phyloP scores from a whole-genome alignment of 1,140 invertebrate species.

The Amyelois transitella region DNA sequence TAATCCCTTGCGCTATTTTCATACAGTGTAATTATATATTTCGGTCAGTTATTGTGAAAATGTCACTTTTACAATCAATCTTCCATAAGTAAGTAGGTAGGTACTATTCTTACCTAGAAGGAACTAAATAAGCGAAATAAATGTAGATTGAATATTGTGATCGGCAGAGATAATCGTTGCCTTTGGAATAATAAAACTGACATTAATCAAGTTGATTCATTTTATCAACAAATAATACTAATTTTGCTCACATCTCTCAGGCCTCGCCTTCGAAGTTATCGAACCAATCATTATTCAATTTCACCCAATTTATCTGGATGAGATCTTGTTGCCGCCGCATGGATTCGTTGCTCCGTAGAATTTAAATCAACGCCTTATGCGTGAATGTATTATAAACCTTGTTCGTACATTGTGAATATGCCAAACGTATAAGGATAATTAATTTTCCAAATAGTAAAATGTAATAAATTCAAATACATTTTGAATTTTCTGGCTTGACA shows the following conservation, averaged over 20 bases:
- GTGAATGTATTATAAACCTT: not conserved
- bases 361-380: not conserved
- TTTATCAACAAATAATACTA: not conserved
- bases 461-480: no score
- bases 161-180: no score
- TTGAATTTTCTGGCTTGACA: no score
- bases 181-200: no score
- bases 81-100: not conserved
- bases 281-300: constrained; percentile 45
- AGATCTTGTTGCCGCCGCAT: constrained; percentile 29
- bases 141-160: no score
- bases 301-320: constrained; percentile 32
- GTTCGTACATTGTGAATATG: no score
- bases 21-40: constrained; percentile 23
- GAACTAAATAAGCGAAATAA: no score
- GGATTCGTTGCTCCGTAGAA: constrained; percentile 16
- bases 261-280: constrained; percentile 23
- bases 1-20: constrained; percentile 49
- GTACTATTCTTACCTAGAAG: no score
- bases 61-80: not conserved
- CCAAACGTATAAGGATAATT: no score
- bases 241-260: constrained; percentile 2
- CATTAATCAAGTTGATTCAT: not conserved
- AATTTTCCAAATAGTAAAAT: no score
- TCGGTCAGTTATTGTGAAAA: constrained; percentile 35